A percentile compares a stretch with the other conserved stretches of the same genome.
Evolutionary conservation across 2,888 invertebrate genomes (phyloP).

Genomic region (Oegoconia quadripuncta): DNA sequence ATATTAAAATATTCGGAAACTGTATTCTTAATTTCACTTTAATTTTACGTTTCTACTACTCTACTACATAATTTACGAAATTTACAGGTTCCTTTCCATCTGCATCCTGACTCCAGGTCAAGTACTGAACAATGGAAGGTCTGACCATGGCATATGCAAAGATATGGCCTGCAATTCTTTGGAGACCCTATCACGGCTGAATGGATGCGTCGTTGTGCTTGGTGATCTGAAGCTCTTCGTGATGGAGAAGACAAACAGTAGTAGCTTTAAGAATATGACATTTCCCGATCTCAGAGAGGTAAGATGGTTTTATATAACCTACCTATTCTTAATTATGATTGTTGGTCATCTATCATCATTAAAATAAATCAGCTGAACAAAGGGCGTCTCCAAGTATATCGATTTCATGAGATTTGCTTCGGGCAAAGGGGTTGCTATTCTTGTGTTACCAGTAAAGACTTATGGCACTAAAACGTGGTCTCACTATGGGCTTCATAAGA

Average conservation of each 20-base stretch:
- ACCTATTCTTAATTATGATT: not conserved
- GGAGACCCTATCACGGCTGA: constrained; percentile 27
- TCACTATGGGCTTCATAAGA: not conserved
- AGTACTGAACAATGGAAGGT: constrained; percentile 11
- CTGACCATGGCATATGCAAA: constrained; percentile 39
- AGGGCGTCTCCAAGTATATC: too few species aligned
- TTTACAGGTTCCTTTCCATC: not conserved
- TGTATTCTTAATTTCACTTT: too few species aligned
- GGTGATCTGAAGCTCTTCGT: constrained; percentile 87
- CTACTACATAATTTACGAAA: too few species aligned
- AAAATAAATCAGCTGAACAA: too few species aligned
- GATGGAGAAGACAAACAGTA: constrained; percentile 73
- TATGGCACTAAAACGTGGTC: too few species aligned
- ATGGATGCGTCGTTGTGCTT: constrained; percentile 81
- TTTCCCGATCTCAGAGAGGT: constrained; percentile 87
- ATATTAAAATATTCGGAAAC: too few species aligned
- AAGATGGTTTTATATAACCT: constrained; percentile 2
- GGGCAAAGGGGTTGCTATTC: too few species aligned
- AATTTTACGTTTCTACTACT: too few species aligned
- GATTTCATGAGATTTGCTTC: too few species aligned
- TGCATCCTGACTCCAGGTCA: not conserved
- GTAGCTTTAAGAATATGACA: constrained; percentile 70
- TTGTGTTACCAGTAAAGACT: too few species aligned
- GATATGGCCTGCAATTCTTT: constrained; percentile 30
- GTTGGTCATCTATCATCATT: not conserved